Evolutionary conservation across 2,888 invertebrate species (phyloP).

Genomic region (Myopa tessellatipennis): DNA sequence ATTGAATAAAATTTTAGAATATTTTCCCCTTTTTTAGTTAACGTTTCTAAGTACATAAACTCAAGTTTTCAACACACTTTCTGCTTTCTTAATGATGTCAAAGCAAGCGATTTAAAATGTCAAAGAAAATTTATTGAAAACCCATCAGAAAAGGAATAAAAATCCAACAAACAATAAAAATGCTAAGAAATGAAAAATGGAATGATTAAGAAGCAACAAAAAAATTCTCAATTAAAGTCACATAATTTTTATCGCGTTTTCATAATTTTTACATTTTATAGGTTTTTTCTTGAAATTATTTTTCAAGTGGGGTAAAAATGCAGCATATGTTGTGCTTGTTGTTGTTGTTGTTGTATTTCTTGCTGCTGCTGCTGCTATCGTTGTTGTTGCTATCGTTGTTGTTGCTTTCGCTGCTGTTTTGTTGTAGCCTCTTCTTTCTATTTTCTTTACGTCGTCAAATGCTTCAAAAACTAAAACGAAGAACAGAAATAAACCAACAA

Average conservation of each 20-base stretch:
- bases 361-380: neutral
- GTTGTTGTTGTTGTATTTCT: neutral
- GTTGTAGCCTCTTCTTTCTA: neutral
- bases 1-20: too few species aligned
- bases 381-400: neutral
- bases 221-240: constrained; percentile 33
- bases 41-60: too few species aligned
- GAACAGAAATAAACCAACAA: neutral
- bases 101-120: too few species aligned
- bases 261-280: constrained; percentile 15
- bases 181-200: neutral
- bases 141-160: neutral
- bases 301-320: constrained; percentile 11
- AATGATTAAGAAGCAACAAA: neutral
- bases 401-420: neutral
- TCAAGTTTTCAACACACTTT: too few species aligned
- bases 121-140: neutral
- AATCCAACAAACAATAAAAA: neutral
- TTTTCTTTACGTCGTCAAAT: constrained; percentile 7
- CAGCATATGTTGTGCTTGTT: constrained; percentile 9
- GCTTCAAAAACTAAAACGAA: constrained; percentile 25
- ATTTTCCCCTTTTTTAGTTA: too few species aligned
- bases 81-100: too few species aligned
- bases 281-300: neutral
- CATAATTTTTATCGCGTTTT: constrained; percentile 35